Base-by-base conservation (phyloP, 2,797 vertebrate genomes). In the Alosa sapidissima region DNA sequence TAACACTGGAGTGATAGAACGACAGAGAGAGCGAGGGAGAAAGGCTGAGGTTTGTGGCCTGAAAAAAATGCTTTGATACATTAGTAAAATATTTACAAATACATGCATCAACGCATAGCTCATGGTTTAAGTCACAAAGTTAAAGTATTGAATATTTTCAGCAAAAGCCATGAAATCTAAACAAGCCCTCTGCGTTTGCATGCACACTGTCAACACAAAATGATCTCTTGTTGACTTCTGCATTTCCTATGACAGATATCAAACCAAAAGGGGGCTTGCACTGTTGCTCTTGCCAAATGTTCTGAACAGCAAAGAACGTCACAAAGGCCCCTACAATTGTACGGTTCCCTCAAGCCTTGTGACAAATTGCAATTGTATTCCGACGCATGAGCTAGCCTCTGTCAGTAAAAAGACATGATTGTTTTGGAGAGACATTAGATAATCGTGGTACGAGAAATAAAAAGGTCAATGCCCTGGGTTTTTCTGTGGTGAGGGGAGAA, bases 341-440 rank as follows among this genome's bases (percentile, higher is more conserved):
- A 6, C 45, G 72, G 36, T 8, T 78, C 45, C 72, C 72, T 8
- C 14, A 16, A 78, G 72, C 72, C 72, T 78, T 78, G 72, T 78
- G 72, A 78, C 72, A 78, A 78, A 78, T 78, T 78, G 36, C 16
- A 21, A 78, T 78, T 78, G 72, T 78, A 78, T 28, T 41, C 72
- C 36, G 33, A 84, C 54, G 49, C 86, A 84, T 33, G 55, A 75
- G 21, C 9, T 65, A 55, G 51, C 81, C 62, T 58, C 81, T 83
- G 33, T 87, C 83, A 83, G 65, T 86, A 83, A 90, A 87, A 81
- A 84, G 72, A 45, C 81, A 48, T 82, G 78, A 86, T 83, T 90
- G 89, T 87, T 90, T 41, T 84, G 83, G 28, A 21, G 60, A 65
- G 84, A 65, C 81, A 11, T 11, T 83, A 86, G 86, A 84, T 72